Evolutionary conservation across 2,113 vertebrate species (phyloP), one percentile per base, ranked within the genome.

Genomic region (Chaetodon auriga): DNA sequence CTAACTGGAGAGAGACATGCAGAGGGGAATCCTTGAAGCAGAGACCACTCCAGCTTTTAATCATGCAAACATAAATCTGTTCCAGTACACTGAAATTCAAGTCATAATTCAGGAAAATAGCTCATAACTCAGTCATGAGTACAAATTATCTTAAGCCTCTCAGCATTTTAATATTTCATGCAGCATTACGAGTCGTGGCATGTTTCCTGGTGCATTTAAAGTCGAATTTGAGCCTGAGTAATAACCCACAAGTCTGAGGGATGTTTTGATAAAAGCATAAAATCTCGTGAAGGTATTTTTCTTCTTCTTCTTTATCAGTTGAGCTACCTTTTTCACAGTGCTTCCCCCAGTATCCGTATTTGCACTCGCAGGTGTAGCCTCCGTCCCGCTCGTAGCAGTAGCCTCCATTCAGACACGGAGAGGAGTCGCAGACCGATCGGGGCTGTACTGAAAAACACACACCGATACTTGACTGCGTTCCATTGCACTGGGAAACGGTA

Each of bases 351-450:
- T 98, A 99, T 81, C 97, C 97, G 6, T 89, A 94, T 25, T 96
- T 95, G 87, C 98, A 99, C 75, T 96, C 96, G 41, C 98, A 99
- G 57, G 92, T 95, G 92, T 99, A 99, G 0, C 95, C 96, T 75
- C 97, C 97, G 0, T 97, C 97, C 0, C 95, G 94, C 87, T 96
- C 96, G 0, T 96, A 96, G 43, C 98, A 99, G 90, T 97, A 97
- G 0, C 97, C 98, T 19, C 97, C 98, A 0, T 99, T 99, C 90
- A 98, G 93, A 94, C 98, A 99, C 85, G 98, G 98, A 77, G 97
- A 96, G 0, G 98, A 99, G 94, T 99, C 97, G 0, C 98, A 99
- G 88, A 96, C 97, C 7, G 98, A 98, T 89, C 81, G 94, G 0
- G 97, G 96, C 94, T 97, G 94, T 23, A 97, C 98, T 99, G 95